phyloP scores from a whole-genome alignment of 2,888 invertebrate species.

The Beris morrisii region DNA sequence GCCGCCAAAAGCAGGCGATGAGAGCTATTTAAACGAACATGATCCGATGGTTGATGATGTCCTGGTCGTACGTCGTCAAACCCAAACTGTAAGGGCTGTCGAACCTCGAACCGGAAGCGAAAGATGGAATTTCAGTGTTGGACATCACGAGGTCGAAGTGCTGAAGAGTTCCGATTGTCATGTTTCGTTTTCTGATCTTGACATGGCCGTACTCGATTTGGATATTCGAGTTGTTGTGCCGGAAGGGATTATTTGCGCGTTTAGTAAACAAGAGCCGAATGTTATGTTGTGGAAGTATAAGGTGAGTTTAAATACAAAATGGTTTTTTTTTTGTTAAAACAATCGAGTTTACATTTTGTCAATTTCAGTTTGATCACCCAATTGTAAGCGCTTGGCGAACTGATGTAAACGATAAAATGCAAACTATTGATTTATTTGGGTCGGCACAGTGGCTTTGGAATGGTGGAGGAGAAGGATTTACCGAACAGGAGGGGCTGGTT shows the following conservation, averaged over 20 bases:
- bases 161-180: slow-evolving; percentile 60
- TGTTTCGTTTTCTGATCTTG: slow-evolving; percentile 46
- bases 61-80: slow-evolving; percentile 77
- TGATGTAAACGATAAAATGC: slow-evolving; percentile 67
- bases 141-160: slow-evolving; percentile 77
- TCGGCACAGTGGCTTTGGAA: slow-evolving; percentile 60
- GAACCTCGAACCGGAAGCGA: slow-evolving; percentile 85
- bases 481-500: slow-evolving; percentile 51
- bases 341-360: neutral
- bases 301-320: slow-evolving; percentile 56
- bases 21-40: slow-evolving; percentile 42
- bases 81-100: slow-evolving; percentile 86
- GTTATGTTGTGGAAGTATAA: slow-evolving; percentile 73
- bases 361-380: slow-evolving; percentile 73
- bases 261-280: slow-evolving; percentile 62
- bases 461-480: slow-evolving; percentile 48
- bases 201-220: slow-evolving; percentile 56
- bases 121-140: slow-evolving; percentile 96
- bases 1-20: slow-evolving; percentile 6
- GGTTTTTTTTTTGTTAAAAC: neutral
- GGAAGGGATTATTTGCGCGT: slow-evolving; percentile 70
- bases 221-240: slow-evolving; percentile 69
- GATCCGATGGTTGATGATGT: slow-evolving; percentile 59
- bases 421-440: slow-evolving; percentile 73
- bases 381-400: slow-evolving; percentile 83